Base-by-base conservation (phyloP, 2,797 vertebrate species). In the Siniperca obscura region DNA sequence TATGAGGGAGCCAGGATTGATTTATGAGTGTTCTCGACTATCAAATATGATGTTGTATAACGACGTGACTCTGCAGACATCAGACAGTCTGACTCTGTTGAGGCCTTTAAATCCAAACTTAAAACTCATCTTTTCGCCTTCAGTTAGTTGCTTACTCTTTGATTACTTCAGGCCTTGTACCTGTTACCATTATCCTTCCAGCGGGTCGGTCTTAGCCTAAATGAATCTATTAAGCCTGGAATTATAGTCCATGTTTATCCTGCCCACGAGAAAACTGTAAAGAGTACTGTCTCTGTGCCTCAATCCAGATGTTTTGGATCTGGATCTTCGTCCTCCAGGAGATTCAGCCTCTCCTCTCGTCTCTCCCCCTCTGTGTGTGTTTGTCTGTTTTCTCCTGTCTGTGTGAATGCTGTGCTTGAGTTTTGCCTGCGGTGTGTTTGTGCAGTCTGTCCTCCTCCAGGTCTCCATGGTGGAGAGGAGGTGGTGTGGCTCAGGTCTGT, bases 11-110 rank as follows among this genome's bases (percentile, higher is more conserved):
- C 1, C 22, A 1, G 4, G 68, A 36, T 8, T 73, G 82, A 90
- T 88, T 90, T 83, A 87, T 27, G 73, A 76, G 48, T 2, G 0
- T 19, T 86, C 82, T 87, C 86, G 75, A 42, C 85, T 88, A 59
- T 83, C 79, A 75, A 42, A 75, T 16, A 16, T 42, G 46, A 72
- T 19, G 74, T 69, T 59, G 40, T 76, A 55, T 40, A 52, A 85
- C 21, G 6, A 67, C 30, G 4, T 50, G 52, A 75, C 82, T 77
- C 38, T 64, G 68, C 68, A 77, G 59, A 79, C 44, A 44, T 55
- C 46, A 5, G 52, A 67, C 71, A 30, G 36, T 5, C 22, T 38
- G 71, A 59, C 61, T 60, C 67, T 22, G 8, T 5, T 10, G 7
- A 60, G 30, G 56, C 38, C 66, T 75, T 27, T 10, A 21, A 62